Evolutionary conservation across 53 echinoderm and acorn worm genomes (phyloP), one percentile per base, ranked within the genome.

Genomic region (Zoroaster sp.): DNA sequence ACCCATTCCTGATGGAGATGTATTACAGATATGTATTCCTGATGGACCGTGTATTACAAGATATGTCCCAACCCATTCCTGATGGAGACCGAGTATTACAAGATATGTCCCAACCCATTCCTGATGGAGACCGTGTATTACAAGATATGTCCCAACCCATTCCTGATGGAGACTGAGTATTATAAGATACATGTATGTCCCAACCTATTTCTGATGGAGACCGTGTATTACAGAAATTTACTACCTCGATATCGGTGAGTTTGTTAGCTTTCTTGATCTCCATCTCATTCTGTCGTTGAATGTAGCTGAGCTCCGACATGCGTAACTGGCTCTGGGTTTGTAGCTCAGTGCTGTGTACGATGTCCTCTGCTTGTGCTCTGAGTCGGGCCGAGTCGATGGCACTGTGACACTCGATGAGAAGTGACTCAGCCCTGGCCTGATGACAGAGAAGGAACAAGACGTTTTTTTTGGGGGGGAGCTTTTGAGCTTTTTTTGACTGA

Each of bases 361-460:
- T 95, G 41, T 97, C 93, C 71, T 97, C 97, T 7, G 97, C 97
- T 75, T 95, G 72, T 2, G 95, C 93, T 83, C 91, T 95, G 78
- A 97, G 92, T 13, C 88, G 86, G 11, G 97, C 97, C 20, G 90
- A 77, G 49, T 95, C 95, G 42, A 97, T 97, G 36, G 93, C 87
- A 51, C 97, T 97, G 55, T 95, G 95, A 8, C 97, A 92, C 78
- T 97, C 97, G 32, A 97, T 97, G 40, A 95, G 80, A 12, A 97
- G 91, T 28, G 92, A 88, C 78, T 97, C 97, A 5, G 97, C 93
- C 74, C 93, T 93, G 39, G 97, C 97, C 97, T 97, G 77, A 17
- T 36, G 41, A 78, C 17, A 67, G 67, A 1, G 41, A 76, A 30
- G 15, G 54, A 38, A 42, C 71, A 18, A 38, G 2, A 18, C 5